phyloP scores from a whole-genome alignment of 2,113 vertebrate genomes.

The Pipra filicauda region DNA sequence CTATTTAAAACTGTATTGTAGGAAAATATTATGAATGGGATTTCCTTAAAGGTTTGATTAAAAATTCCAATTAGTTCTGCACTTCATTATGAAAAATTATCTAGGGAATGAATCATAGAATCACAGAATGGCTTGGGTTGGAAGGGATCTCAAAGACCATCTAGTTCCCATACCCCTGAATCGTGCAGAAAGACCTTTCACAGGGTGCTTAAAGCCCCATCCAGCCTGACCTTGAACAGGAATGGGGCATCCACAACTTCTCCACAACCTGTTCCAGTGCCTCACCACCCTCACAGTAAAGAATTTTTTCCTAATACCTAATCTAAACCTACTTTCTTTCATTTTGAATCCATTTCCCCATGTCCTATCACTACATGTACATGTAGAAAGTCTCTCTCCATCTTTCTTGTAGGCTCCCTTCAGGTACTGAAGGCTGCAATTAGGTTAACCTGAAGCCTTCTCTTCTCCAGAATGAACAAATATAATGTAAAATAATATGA shows the following conservation, averaged over 20 bases:
- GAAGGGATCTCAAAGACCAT: neutral
- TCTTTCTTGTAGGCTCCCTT: neutral
- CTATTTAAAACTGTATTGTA: neutral
- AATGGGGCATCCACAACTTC: neutral
- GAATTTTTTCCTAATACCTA: neutral
- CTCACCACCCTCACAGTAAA: neutral
- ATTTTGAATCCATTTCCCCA: neutral
- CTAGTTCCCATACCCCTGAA: neutral
- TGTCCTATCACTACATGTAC: neutral
- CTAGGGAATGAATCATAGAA: neutral
- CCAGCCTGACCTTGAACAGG: neutral
- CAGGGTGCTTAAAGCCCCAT: neutral
- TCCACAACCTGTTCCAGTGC: neutral
- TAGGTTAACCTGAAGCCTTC: neutral
- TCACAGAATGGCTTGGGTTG: neutral
- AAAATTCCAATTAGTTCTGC: neutral
- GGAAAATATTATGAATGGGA: neutral
- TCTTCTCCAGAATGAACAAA: neutral
- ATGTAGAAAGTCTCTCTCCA: neutral
- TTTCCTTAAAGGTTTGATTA: neutral
- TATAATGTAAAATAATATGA: neutral
- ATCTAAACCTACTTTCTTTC: neutral
- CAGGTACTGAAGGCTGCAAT: neutral
- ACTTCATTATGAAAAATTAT: neutral
- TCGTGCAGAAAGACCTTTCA: neutral